Evolutionary conservation across 2,888 invertebrate genomes (phyloP), one percentile per base, ranked within the genome.

Genomic region (Luperina testacea): DNA sequence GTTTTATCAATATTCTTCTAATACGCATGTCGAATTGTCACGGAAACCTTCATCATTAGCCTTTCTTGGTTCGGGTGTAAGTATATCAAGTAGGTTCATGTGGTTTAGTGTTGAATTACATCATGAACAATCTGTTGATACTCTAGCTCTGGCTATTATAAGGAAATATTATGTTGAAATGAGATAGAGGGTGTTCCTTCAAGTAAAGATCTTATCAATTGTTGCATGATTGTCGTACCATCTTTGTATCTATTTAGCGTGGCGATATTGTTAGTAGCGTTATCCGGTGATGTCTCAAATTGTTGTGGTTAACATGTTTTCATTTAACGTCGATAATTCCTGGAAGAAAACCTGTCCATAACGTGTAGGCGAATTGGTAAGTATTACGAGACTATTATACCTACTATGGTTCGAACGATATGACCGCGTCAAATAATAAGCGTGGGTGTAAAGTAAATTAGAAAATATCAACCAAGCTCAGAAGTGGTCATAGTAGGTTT

Each of bases 291-390:
- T 71, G 77, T 71, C 67, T 71, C 73, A 83, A 81, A 81, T 48
- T 83, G 85, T 84, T 84, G 63, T 76, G 72, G 70, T 73, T 84
- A 48, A 71, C 65, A 73, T 84, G 83, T 83, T 73, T 84, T 72
- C 81, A 84, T 71, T 81, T 76, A 45, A 59, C 84, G 24, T 84
- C 45, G 51, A 63, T 77, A 53, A 77, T 83, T 81, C 77, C 77
- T 51, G 67, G 81, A 68, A 80, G 71, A 77, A 68, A 72, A 70
- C 71, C 45, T 68, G 73, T 53, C 32, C 27, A 24, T 67, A 70
- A 61, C 38, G 42, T 57, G 76, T 74, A 63, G 51, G 53, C 20
- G 61, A 27, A 45, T 45, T 70, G n/a, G 59, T 67, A 27, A 17
- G 51, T 72, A 78, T 53, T 27, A 45, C 13, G 59, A 45, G 59